Evolutionary conservation across 2,113 vertebrate species (phyloP).

Genomic region (Neotragus moschatus): DNA sequence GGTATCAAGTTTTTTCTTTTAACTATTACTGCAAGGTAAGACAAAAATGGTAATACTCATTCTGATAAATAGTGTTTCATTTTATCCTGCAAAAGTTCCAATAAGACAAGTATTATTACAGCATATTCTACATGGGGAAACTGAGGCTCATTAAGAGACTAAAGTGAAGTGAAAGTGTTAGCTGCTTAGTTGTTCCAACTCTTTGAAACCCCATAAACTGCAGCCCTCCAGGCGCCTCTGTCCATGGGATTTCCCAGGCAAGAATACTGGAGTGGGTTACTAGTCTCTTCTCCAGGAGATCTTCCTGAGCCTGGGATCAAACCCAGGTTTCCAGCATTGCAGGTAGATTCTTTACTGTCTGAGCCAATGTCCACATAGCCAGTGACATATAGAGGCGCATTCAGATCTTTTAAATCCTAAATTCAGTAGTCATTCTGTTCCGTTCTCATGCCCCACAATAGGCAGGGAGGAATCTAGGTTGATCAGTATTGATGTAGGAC

Average conservation of each 20-base stretch:
- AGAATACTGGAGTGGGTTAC: background rate
- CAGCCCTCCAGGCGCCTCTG: background rate
- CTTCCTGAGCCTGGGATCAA: background rate
- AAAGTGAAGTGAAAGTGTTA: background rate
- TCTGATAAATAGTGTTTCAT: background rate
- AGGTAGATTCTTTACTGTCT: background rate
- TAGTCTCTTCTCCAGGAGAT: background rate
- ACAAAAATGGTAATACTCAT: background rate
- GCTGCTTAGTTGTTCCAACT: background rate
- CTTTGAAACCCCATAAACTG: background rate
- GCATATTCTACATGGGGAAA: background rate
- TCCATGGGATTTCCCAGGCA: background rate
- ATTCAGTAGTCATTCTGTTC: background rate
- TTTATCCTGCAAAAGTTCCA: background rate
- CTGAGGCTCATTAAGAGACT: background rate
- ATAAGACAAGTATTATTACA: background rate
- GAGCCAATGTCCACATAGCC: background rate
- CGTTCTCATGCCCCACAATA: background rate
- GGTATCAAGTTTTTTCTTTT: background rate
- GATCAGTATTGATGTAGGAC: accelerated
- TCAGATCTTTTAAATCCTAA: background rate
- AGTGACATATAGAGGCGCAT: background rate
- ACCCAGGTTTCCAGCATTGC: background rate
- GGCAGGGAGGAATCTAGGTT: background rate
- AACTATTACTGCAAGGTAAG: background rate